Conservation (phyloP, 2,888 invertebrate genomes). For the Coelinius sp. region DNA sequence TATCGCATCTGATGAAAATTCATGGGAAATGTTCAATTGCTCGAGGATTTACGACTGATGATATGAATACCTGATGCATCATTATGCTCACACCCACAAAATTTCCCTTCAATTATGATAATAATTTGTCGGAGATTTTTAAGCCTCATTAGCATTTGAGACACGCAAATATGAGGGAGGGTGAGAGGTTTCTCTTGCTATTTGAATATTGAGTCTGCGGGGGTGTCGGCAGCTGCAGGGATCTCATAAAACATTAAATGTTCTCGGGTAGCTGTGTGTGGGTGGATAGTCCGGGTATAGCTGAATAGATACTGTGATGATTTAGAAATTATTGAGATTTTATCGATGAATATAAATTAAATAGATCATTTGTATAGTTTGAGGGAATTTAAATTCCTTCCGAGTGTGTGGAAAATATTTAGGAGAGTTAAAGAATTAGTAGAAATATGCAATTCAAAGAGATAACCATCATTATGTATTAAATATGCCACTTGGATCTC, state of each 20-base stretch:
- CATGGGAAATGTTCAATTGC: too few relatives aligned
- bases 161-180: slow-evolving; percentile 24
- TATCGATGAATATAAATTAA: neutral
- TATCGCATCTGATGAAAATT: too few relatives aligned
- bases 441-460: neutral
- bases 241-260: slow-evolving; percentile 67
- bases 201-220: slow-evolving; percentile 69
- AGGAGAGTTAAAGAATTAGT: neutral
- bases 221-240: slow-evolving; percentile 67
- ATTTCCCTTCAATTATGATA: neutral
- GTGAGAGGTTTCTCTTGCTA: slow-evolving; percentile 54
- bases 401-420: neutral
- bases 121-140: slow-evolving; percentile 35
- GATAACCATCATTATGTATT: neutral
- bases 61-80: neutral
- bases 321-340: neutral
- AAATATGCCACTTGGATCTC: neutral
- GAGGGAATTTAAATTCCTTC: neutral
- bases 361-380: neutral
- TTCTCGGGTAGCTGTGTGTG: slow-evolving; percentile 50
- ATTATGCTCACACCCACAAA: neutral
- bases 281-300: slow-evolving; percentile 50
- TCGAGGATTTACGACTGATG: too few relatives aligned
- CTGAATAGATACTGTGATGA: slow-evolving; percentile 40
- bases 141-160: slow-evolving; percentile 22